phyloP scores from a whole-genome alignment of 2,797 vertebrate genomes.

The Ctenosaura bakeri region DNA sequence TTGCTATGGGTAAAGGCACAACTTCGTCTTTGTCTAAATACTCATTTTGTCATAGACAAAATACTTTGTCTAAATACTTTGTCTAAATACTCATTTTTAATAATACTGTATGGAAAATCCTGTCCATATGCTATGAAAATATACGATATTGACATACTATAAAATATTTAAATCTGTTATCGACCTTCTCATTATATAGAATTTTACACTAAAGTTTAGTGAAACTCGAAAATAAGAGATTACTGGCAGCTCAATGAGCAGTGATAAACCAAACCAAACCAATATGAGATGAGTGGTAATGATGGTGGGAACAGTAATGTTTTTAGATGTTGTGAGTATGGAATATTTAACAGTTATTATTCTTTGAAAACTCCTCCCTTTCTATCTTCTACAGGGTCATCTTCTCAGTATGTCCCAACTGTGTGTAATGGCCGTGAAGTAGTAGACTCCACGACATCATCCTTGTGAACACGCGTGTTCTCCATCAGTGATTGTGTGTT shows the following conservation, averaged over 20 bases:
- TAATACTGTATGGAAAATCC: not conserved
- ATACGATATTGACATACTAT: no score
- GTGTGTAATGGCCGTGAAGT: constrained; percentile 98
- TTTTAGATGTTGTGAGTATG: not conserved
- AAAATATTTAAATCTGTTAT: not conserved
- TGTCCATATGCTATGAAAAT: not conserved
- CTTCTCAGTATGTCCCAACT: constrained; percentile 92
- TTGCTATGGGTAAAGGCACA: not conserved
- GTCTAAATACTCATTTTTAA: not conserved
- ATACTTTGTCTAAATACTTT: no score
- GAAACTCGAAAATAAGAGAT: not conserved
- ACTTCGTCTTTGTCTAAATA: not conserved
- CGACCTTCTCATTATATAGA: not conserved
- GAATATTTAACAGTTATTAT: not conserved
- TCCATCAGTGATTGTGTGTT: constrained; percentile 29
- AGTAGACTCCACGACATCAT: constrained; percentile 97
- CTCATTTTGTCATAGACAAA: no score
- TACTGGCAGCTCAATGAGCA: not conserved
- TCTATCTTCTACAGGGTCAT: constrained; percentile 83
- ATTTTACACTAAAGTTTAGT: not conserved
- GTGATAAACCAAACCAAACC: not conserved
- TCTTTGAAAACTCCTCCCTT: constrained; percentile 18
- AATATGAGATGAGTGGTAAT: no score
- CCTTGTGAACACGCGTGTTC: constrained; percentile 86
- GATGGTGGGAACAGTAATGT: not conserved